Conservation (phyloP, 2,888 invertebrate genomes). For the Acrobasis repandana region DNA sequence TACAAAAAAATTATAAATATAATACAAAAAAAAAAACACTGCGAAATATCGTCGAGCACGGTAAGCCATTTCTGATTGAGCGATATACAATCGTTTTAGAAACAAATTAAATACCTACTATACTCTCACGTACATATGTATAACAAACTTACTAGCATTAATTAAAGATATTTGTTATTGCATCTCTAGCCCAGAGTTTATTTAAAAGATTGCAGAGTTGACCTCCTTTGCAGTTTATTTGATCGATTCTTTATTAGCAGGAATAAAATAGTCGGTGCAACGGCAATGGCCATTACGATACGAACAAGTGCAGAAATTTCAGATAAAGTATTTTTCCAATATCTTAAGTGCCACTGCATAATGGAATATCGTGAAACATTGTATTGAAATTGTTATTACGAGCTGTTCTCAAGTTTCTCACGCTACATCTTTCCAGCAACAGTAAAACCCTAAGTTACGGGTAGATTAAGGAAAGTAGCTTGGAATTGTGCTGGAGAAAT, state of each 20-base stretch:
- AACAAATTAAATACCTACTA: no score
- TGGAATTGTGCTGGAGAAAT: background rate
- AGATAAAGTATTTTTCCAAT: slow-evolving; percentile 22
- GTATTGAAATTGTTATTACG: slow-evolving; percentile 22
- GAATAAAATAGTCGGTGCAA: slow-evolving; percentile 9
- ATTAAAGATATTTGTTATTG: no score
- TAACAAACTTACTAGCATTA: no score
- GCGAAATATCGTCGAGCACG: no score
- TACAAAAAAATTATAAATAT: no score
- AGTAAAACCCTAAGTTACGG: slow-evolving; percentile 15
- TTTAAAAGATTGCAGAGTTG: background rate
- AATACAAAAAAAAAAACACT: no score
- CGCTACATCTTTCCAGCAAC: slow-evolving; percentile 4
- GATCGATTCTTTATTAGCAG: slow-evolving; percentile 1
- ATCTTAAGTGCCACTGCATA: slow-evolving; percentile 22
- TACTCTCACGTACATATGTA: no score
- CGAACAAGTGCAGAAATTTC: slow-evolving; percentile 15
- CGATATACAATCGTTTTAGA: no score
- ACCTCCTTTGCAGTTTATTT: background rate
- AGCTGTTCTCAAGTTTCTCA: slow-evolving; percentile 17
- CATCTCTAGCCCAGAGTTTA: background rate
- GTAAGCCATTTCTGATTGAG: no score
- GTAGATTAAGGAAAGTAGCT: slow-evolving; percentile 17
- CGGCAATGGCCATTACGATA: slow-evolving; percentile 1
- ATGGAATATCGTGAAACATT: slow-evolving; percentile 21